phyloP scores from a whole-genome alignment of 92 coral and sea anemone species.

The Heteractis magnifica region DNA sequence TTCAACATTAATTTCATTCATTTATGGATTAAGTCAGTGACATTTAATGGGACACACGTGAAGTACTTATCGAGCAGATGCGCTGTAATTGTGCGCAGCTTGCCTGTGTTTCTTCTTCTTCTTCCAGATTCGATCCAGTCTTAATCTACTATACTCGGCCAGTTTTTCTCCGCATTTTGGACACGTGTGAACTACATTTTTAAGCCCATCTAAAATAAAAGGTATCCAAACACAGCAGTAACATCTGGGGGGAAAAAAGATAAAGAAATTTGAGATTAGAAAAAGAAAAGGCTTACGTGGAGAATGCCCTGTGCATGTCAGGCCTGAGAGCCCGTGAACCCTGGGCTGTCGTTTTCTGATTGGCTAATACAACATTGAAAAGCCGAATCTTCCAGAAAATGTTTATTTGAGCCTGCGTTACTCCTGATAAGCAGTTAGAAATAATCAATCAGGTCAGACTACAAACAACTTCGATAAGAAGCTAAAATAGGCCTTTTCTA shows the following conservation, averaged over 20 bases:
- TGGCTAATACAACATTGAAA: too few relatives aligned
- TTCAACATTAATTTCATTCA: neutral
- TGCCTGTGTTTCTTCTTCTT: conserved; percentile 76
- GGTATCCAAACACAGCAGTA: conserved; percentile 96
- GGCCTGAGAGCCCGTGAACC: neutral
- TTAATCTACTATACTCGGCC: conserved; percentile 76
- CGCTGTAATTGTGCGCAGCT: conserved; percentile 51
- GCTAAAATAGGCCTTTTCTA: too few relatives aligned
- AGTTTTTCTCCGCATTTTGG: conserved; percentile 87
- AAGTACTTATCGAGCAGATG: conserved; percentile 22
- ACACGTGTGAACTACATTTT: conserved; percentile 89
- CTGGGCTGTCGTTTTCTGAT: neutral
- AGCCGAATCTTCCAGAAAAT: too few relatives aligned
- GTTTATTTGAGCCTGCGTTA: too few relatives aligned
- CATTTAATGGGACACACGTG: neutral
- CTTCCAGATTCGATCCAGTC: conserved; percentile 74
- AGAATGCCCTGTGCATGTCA: neutral
- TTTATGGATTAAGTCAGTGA: neutral
- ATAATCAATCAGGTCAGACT: too few relatives aligned
- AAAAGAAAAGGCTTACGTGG: neutral
- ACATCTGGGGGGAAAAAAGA: conserved; percentile 53
- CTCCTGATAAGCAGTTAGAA: too few relatives aligned
- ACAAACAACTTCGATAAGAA: too few relatives aligned
- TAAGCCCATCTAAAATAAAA: conserved; percentile 81
- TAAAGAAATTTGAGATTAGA: neutral